phyloP scores from a whole-genome alignment of 2,888 invertebrate genomes.

The Agrotis clavis region DNA sequence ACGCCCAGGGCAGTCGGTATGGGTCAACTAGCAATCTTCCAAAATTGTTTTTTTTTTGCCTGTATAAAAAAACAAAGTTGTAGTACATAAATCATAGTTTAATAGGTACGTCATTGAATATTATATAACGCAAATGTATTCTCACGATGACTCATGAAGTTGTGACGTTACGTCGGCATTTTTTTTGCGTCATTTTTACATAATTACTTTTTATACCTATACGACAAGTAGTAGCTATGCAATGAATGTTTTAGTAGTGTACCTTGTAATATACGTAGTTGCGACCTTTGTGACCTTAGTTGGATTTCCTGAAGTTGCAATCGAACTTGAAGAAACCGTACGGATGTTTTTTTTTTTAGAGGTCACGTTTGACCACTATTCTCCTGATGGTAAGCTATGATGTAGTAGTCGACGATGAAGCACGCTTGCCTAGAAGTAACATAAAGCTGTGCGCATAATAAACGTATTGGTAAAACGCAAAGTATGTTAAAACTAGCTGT shows the following conservation, averaged over 20 bases:
- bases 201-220: neutral
- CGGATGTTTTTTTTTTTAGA: neutral
- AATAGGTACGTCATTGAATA: slow-evolving; percentile 2
- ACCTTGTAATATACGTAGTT: neutral
- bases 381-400: too few relatives aligned
- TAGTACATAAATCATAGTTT: neutral
- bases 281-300: neutral
- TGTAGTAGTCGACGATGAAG: too few relatives aligned
- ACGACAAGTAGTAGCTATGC: neutral
- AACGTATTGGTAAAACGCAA: too few relatives aligned
- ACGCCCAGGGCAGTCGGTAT: too few relatives aligned
- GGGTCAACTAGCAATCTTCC: too few relatives aligned
- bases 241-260: neutral
- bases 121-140: neutral
- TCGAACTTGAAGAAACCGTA: neutral
- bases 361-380: too few relatives aligned
- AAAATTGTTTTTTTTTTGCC: too few relatives aligned
- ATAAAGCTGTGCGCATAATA: too few relatives aligned
- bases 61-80: too few relatives aligned
- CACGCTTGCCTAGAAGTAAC: too few relatives aligned
- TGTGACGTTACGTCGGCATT: neutral
- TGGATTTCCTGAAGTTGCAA: neutral
- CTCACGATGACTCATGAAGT: slow-evolving; percentile 17
- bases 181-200: neutral
- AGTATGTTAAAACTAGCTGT: too few relatives aligned